These are phyloP conservation scores for Limnephilus rhombicus DNA, from an alignment of 2,888 invertebrate species.

Conservation along the genomic window DNA sequence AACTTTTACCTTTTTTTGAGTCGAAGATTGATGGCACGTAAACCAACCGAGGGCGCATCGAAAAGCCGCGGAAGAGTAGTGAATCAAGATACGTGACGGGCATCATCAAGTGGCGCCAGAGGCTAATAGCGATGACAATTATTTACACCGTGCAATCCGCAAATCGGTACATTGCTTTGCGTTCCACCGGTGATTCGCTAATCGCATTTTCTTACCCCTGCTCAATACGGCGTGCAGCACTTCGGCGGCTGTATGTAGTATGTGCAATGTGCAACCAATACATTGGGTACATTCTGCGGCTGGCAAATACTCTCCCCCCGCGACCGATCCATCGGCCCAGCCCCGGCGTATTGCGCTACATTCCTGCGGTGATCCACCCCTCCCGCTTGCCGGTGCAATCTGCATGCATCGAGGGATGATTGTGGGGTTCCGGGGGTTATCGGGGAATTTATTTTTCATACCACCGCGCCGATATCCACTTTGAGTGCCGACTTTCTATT, in stretches of 20 bases:
- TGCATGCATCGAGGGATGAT: slow-evolving; percentile 7
- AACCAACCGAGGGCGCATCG: no score
- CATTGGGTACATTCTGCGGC: neutral
- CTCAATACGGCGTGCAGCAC: neutral
- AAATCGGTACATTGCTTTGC: neutral
- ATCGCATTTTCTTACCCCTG: neutral
- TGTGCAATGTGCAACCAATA: neutral
- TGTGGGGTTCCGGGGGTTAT: neutral
- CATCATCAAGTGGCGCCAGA: no score
- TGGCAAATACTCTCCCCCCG: neutral
- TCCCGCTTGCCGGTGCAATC: neutral
- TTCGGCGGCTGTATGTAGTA: no score
- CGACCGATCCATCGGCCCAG: neutral
- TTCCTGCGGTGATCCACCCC: slow-evolving; percentile 11
- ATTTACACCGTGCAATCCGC: neutral
- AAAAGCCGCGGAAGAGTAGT: no score
- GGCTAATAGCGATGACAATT: no score
- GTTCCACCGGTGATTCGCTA: neutral
- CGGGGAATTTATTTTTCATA: neutral
- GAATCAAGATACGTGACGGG: no score
- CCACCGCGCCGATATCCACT: neutral
- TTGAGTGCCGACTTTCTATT: neutral
- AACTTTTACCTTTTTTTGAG: no score
- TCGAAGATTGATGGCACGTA: no score
- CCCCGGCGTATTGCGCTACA: slow-evolving; percentile 9